Conservation (phyloP, 1,140 invertebrate species). For the Nilaparvata lugens region DNA sequence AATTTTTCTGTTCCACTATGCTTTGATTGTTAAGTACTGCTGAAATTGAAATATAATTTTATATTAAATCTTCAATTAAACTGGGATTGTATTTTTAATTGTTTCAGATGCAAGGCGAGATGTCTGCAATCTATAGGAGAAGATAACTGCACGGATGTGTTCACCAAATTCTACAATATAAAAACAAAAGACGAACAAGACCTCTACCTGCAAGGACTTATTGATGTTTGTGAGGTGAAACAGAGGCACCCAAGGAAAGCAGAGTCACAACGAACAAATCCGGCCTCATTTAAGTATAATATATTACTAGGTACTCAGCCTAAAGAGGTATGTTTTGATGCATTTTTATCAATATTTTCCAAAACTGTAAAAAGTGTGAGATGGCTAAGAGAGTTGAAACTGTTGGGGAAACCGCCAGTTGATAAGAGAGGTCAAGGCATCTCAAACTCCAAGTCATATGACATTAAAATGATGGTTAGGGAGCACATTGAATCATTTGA, state of each 20-base stretch:
- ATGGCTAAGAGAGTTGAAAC: not conserved
- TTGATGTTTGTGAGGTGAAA: not conserved
- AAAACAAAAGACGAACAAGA: not conserved
- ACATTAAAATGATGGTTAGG: not conserved
- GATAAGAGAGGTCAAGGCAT: conserved; percentile 11
- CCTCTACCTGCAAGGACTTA: not conserved
- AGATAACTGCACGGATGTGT: not conserved
- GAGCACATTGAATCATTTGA: conserved; percentile 6
- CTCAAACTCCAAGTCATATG: conserved; percentile 4
- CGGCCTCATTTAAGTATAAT: conserved; percentile 1
- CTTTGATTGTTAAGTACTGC: not conserved
- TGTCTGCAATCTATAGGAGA: not conserved
- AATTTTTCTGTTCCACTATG: not conserved
- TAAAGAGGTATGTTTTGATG: too few species aligned
- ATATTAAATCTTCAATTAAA: not conserved
- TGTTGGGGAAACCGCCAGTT: not conserved
- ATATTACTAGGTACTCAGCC: not conserved
- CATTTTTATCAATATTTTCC: too few species aligned
- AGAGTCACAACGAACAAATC: not conserved
- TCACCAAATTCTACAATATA: conserved; percentile 1
- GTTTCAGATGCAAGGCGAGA: not conserved
- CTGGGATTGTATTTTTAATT: not conserved
- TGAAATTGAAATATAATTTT: conserved; percentile 9
- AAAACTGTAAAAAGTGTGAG: not conserved
- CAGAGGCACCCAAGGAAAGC: not conserved